A percentile compares a stretch with the other conserved stretches of the same genome.
phyloP scores from a whole-genome alignment of 2,888 invertebrate genomes.

The Drosophila heteroneura region DNA sequence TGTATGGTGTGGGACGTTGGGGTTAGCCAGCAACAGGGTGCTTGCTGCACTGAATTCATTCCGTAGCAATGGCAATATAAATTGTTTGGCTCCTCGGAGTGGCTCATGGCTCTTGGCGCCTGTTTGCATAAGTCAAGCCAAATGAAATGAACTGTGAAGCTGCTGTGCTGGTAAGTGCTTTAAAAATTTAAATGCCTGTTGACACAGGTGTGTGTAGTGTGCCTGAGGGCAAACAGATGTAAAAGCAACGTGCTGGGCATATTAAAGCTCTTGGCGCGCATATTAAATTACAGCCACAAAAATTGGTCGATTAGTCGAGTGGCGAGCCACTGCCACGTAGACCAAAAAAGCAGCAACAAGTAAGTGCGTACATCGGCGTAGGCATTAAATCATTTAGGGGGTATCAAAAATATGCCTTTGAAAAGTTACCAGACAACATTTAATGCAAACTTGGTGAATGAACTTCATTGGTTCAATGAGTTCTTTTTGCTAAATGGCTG shows the following conservation, averaged over 20 bases:
- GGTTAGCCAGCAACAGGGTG: slow-evolving; percentile 15
- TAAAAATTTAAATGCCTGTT: slow-evolving; percentile 65
- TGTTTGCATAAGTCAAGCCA: slow-evolving; percentile 75
- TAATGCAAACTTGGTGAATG: neutral
- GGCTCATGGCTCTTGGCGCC: slow-evolving; percentile 45
- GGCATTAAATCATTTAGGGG: neutral
- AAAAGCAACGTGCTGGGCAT: slow-evolving; percentile 66
- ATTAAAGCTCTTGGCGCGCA: slow-evolving; percentile 63
- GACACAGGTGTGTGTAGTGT: slow-evolving; percentile 48
- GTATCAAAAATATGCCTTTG: neutral
- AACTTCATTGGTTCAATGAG: neutral
- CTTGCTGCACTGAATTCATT: slow-evolving; percentile 46
- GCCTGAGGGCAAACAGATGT: slow-evolving; percentile 42
- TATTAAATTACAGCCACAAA: slow-evolving; percentile 75
- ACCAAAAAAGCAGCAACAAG: slow-evolving; percentile 60
- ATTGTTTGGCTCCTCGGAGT: slow-evolving; percentile 65
- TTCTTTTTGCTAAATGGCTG: neutral
- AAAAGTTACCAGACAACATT: neutral
- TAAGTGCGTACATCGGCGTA: slow-evolving; percentile 29
- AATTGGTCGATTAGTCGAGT: slow-evolving; percentile 67
- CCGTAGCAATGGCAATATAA: slow-evolving; percentile 66
- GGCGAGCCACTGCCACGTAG: slow-evolving; percentile 24
- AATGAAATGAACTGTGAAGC: slow-evolving; percentile 72
- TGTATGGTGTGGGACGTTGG: neutral
- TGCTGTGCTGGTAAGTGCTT: slow-evolving; percentile 43